Evolutionary conservation across 2,797 vertebrate species (phyloP), one percentile per base, ranked within the genome.

Genomic region (Xerus rutilus): DNA sequence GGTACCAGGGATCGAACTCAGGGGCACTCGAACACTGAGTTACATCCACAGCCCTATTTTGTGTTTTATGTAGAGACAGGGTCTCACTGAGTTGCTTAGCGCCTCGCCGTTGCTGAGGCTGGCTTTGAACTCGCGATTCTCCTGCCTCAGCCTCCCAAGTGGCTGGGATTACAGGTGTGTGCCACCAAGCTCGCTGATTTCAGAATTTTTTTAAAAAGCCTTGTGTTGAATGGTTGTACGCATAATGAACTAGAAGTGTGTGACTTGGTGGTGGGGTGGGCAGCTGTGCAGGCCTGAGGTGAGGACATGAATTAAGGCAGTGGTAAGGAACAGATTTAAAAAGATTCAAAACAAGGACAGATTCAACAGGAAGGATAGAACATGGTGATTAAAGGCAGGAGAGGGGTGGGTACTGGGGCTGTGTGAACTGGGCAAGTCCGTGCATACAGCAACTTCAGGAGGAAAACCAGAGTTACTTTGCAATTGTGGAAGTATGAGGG

Each of bases 341-440:
- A 39, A 39, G 39, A 39, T 39, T 39, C 39, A 39, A 20, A 43
- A 76, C 54, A 77, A 69, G 54, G 43, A n/a, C 0, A 69, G n/a
- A 81, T 25, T 89, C 54, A 72, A 47, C 0, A 85, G 72, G 87
- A 88, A 70, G 77, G 32, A 59, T 9, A 67, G 43, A 59, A 57
- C 23, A 32, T 64, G 20, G 45, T 3, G 39, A 54, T 7, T 39
- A 74, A 86, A 76, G 28, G 32, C 18, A 32, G 25, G 35, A n/a
- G 20, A 5, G 6, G 35, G 11, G 10, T 64, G 3, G 28, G 12
- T 7, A 47, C 1, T 1, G 28, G 32, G 0, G 4, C 39, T 12
- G 32, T 30, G 30, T 70, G 57, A 77, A 76, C 7, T 2, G 0
- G 3, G 64, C 72, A 82, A 82, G 45, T 72, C n/a, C 30, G 10